Base-by-base conservation (phyloP, 2,888 invertebrate species). In the Celastrina argiolus region DNA sequence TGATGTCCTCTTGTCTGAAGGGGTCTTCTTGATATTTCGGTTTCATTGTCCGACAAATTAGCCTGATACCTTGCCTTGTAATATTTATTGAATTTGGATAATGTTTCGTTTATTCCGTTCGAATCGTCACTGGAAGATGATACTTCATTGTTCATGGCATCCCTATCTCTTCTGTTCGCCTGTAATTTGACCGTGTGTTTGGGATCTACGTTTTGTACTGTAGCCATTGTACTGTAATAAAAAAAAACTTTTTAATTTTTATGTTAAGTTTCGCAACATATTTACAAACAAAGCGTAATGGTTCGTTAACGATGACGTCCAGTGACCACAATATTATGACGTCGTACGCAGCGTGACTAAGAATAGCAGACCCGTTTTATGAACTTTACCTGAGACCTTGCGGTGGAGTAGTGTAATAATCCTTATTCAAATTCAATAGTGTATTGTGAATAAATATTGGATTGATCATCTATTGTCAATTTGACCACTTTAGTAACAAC, bases 91-190 rank as follows among this genome's bases (percentile, higher is more conserved):
- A 78, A 80, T 18, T 81, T 78, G 2, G 75, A 64, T 2, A 78
- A 68, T 18, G 78, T 51, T 42, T 77, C 26, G 1, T 56, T 67
- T 0, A 69, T 72, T 61, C 34, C 34, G 14, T 39, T 36, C 5
- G 61, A 61, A 6, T 88, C 84, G 2, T 87, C 85, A 26, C 85
- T 87, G 0, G 89, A 88, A 0, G 87, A 84, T 0, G 88, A 87
- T 0, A 87, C 86, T 36, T 88, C 87, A 14, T 90, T 89, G 70
- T 85, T 88, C 81, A 86, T 80, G 0, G 73, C 74, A 34, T 86
- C 85, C 64, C 74, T 68, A 34, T 71, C 68, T 1, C 70, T 68
- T 64, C 66, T 66, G 65, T 63, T 71, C 64, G 66, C 73, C 10
- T 69, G 69, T 18, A 75, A 66, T 16, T 69, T 71, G n/a, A 73